Base-by-base conservation (phyloP, 2,113 vertebrate genomes). In the Apteryx mantelli region DNA sequence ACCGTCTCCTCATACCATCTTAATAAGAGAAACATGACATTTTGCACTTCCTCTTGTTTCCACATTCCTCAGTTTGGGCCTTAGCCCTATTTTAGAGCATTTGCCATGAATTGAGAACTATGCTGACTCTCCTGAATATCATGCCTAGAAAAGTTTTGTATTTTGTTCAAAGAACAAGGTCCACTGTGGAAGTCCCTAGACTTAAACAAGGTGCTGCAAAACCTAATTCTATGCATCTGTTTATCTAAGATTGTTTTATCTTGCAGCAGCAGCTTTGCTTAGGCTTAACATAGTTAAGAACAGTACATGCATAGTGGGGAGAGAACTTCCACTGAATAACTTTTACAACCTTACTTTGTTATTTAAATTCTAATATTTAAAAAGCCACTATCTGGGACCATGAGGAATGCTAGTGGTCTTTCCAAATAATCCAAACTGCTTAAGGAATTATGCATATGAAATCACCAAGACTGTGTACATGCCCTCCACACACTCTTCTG, bases 401-500 rank as follows among this genome's bases (percentile, higher is more conserved):
- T 58, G 63, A 73, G 26, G 12, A 52, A 60, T 63, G 71, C 40
- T 86, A 56, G 50, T 58, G 50, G 32, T 20, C 4, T 85, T 60
- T 86, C 50, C 36, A 66, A 13, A 38, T 95, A 65, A 75, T 19
- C 4, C 28, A 93, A 86, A 26, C 36, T 77, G 3, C 13, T 58
- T 63, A 58, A 83, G 25, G 20, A 78, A 44, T 20, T 50, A 2
- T 44, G 17, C 36, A 66, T 20, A 91, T 38, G 50, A 58, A 96
- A 70, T 81, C 18, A 82, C 18, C 36, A 64, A 68, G 28, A 32
- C 34, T 55, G 15, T 42, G 44, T 90, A 98, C 93, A 92, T 96
- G 73, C 93, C 95, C 56, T 91, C 44, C 17, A 97, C 79, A 97
- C 95, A 97, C 63, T 82, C 74, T 32, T 82, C 91, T 28, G 95